phyloP scores from a whole-genome alignment of 1,140 invertebrate species.

The Drosophila sulfurigaster region DNA sequence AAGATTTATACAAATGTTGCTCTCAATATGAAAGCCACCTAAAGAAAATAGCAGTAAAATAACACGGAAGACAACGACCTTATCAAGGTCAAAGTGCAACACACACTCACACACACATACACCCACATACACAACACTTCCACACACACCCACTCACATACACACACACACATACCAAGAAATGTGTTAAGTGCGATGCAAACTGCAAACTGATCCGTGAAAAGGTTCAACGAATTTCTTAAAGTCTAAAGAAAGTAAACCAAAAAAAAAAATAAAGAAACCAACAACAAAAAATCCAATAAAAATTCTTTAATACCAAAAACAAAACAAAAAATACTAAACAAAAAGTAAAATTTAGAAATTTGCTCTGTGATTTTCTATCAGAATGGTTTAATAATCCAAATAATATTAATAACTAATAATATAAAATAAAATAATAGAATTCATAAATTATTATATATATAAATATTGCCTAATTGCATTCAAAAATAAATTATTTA shows the following conservation, averaged over 20 bases:
- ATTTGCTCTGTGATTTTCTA: slow-evolving; percentile 83
- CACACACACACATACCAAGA: slow-evolving; percentile 26
- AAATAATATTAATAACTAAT: slow-evolving; percentile 57
- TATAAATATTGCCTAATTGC: slow-evolving; percentile 69
- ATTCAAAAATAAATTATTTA: slow-evolving; percentile 51
- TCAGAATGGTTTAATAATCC: slow-evolving; percentile 80
- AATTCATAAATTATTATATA: slow-evolving; percentile 50
- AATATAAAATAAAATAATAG: slow-evolving; percentile 52
- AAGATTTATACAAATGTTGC: slow-evolving; percentile 47
- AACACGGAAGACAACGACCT: slow-evolving; percentile 35
- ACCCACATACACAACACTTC: slow-evolving; percentile 33
- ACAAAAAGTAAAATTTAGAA: slow-evolving; percentile 67
- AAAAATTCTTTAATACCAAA: slow-evolving; percentile 33
- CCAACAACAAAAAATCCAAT: slow-evolving; percentile 52
- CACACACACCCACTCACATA: slow-evolving; percentile 19
- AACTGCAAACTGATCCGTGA: slow-evolving; percentile 49
- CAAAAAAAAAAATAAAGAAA: slow-evolving; percentile 37
- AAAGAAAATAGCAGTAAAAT: slow-evolving; percentile 16
- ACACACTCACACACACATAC: slow-evolving; percentile 42
- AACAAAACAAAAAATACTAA: slow-evolving; percentile 23
- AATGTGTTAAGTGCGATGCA: slow-evolving; percentile 32
- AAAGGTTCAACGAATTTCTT: slow-evolving; percentile 79
- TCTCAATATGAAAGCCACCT: slow-evolving; percentile 52
- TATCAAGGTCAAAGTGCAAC: slow-evolving; percentile 46
- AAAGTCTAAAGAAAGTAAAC: slow-evolving; percentile 52